These are phyloP conservation scores for Heliconius eleuchia DNA, from an alignment of 1,140 invertebrate genomes.

Conservation along the genomic window DNA sequence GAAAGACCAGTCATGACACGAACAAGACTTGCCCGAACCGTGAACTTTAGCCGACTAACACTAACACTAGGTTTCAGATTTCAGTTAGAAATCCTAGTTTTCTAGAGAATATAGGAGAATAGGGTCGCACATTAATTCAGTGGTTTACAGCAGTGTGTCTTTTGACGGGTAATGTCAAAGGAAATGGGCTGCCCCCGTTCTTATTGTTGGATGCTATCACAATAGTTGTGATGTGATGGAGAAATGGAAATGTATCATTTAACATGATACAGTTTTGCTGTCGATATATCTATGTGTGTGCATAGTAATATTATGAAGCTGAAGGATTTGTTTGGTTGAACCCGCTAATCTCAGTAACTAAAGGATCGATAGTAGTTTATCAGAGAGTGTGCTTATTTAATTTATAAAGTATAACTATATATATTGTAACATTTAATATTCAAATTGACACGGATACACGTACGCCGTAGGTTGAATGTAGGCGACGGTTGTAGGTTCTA, in stretches of 20 bases:
- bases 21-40: neutral
- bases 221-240: slow-evolving; percentile 16
- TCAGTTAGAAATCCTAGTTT: slow-evolving; percentile 10
- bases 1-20: neutral
- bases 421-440: no score
- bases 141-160: slow-evolving; percentile 9
- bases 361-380: no score
- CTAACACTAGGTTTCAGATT: slow-evolving; percentile 2
- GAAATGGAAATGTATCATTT: neutral
- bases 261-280: neutral
- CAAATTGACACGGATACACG: no score
- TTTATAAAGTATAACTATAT: no score
- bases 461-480: no score
- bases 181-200: slow-evolving; percentile 18
- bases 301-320: no score
- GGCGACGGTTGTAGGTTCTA: no score
- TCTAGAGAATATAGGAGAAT: slow-evolving; percentile 9
- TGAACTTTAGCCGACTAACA: neutral
- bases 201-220: slow-evolving; percentile 1
- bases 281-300: neutral
- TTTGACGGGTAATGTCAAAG: slow-evolving; percentile 23
- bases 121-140: slow-evolving; percentile 18
- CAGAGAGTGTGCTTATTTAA: no score
- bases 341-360: neutral
- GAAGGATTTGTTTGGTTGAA: no score